Conservation (phyloP, 2,797 vertebrate species). For the Taenioides sp. region DNA sequence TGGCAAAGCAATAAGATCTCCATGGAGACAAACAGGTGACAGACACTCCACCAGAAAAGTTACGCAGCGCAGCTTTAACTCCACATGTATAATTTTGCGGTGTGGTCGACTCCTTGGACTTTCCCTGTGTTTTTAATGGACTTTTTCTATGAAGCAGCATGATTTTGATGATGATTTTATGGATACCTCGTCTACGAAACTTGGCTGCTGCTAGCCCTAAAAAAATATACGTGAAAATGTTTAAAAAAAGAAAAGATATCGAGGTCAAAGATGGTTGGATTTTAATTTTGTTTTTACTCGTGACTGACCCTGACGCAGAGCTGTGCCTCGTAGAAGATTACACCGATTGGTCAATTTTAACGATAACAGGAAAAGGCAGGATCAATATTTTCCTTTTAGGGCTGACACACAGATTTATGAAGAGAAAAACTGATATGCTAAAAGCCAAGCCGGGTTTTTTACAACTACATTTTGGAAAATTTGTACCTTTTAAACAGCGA, state of each 20-base stretch:
- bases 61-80: too few species aligned
- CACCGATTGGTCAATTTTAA: slow-evolving; percentile 43
- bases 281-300: slow-evolving; percentile 13
- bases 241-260: not conserved
- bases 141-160: slow-evolving; percentile 19
- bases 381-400: slow-evolving; percentile 24
- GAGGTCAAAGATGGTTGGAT: slow-evolving; percentile 52
- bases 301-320: slow-evolving; percentile 71
- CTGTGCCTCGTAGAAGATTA: slow-evolving; percentile 72
- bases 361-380: slow-evolving; percentile 18
- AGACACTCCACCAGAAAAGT: too few species aligned
- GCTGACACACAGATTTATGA: slow-evolving; percentile 35
- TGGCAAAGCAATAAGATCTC: too few species aligned
- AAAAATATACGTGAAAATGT: slow-evolving; percentile 17
- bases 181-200: slow-evolving; percentile 10
- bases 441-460: slow-evolving; percentile 37
- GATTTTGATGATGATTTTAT: too few species aligned
- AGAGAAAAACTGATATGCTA: slow-evolving; percentile 29
- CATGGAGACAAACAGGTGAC: too few species aligned
- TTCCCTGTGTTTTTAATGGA: slow-evolving; percentile 27
- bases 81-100: not conserved
- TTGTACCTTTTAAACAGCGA: slow-evolving; percentile 36
- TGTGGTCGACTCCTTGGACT: not conserved
- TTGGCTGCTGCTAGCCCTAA: slow-evolving; percentile 44
- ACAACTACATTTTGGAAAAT: slow-evolving; percentile 35